These are phyloP conservation scores for Drosophila gaucha DNA, from an alignment of 2,888 invertebrate species.

Conservation along the genomic window DNA sequence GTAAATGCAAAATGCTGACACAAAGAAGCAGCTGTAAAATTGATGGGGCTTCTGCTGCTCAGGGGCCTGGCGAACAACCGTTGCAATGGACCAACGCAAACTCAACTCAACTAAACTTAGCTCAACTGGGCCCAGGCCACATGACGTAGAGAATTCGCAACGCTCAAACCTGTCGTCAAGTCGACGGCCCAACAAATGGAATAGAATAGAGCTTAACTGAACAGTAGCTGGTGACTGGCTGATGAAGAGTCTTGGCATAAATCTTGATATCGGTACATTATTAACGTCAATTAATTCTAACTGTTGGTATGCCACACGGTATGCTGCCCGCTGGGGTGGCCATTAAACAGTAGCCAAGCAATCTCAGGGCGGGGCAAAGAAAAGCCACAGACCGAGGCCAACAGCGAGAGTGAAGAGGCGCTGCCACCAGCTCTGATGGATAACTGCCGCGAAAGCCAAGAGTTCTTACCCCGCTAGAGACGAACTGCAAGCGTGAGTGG, in stretches of 20 bases:
- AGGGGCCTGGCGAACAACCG: constrained; percentile 44
- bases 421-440: constrained; percentile 29
- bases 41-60: constrained; percentile 36
- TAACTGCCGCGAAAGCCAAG: constrained; percentile 18
- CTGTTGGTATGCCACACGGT: constrained; percentile 64
- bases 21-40: constrained; percentile 62
- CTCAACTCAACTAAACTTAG: constrained; percentile 5
- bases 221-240: constrained; percentile 9
- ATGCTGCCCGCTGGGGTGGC: constrained; percentile 50
- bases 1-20: constrained; percentile 51
- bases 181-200: constrained; percentile 39
- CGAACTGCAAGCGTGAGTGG: constrained; percentile 11
- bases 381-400: not conserved
- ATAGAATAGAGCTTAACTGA: constrained; percentile 18
- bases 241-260: constrained; percentile 52
- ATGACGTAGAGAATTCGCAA: constrained; percentile 20
- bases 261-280: constrained; percentile 77
- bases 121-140: constrained; percentile 5
- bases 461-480: not conserved
- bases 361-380: constrained; percentile 30
- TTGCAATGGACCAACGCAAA: constrained; percentile 57
- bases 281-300: constrained; percentile 78
- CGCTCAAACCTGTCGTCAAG: constrained; percentile 42
- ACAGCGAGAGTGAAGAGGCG: constrained; percentile 40
- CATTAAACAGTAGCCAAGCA: constrained; percentile 63